Base-by-base conservation (phyloP, 1,140 invertebrate species). In the Neodiprion pinetum region DNA sequence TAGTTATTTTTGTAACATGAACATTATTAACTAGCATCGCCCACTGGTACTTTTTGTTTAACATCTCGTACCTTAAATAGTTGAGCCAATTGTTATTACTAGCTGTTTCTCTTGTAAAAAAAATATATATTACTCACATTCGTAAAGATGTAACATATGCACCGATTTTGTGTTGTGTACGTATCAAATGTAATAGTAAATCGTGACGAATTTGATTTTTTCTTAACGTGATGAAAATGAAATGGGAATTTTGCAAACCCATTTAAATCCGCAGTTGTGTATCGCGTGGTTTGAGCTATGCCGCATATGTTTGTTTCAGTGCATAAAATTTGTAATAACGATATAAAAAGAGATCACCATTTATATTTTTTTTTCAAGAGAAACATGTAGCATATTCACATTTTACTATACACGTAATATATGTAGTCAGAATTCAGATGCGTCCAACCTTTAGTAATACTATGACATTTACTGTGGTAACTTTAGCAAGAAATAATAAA, bases 71-170 rank as follows among this genome's bases (percentile, higher is more conserved):
- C 75, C 76, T 76, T 78, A 82, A 83, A 82, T 84, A 83, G 84
- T 84, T 85, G 83, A 86, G 80, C 79, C 83, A 81, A 86, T 83
- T 71, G 53, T 71, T 47, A 14, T 47, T 69, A 8, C 67, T 69
- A 69, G 21, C 23, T 69, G 17, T 47, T 69, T 69, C 40, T 69
- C 40, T 23, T 40, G 48, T 11, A n/a, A 23, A 71, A 21, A 71
- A 71, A 21, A 21, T 3, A 40, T 3, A 40, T 40, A 3, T 12
- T 17, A 1, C 2, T 70, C 68, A 28, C 7, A 14, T 17, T 28
- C 14, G 8, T 28, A 12, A 12, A 17, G 68, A 12, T 21, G 12
- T 40, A 28, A 2, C 3, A 8, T 17, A 70, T 14, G 61, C 7
- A 70, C 68, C 2, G 7, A 28, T 28, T 2, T 28, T 28, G 28